These are phyloP conservation scores for Mimumesa dahlbomi DNA, from an alignment of 2,888 invertebrate species.

Conservation along the genomic window DNA sequence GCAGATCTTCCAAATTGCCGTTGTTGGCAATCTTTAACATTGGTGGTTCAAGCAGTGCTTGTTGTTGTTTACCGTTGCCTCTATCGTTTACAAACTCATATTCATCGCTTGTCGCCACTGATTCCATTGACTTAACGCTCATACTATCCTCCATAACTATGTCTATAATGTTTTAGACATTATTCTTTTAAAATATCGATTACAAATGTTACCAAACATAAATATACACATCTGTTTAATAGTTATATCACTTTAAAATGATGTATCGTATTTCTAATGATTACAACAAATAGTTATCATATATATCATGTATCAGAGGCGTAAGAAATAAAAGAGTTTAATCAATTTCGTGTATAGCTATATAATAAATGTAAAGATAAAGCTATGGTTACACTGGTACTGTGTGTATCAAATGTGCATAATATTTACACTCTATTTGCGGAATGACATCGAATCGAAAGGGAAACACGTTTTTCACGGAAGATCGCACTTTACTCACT, in stretches of 20 bases:
- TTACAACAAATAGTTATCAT: background rate
- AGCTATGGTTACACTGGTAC: background rate
- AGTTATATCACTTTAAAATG: too few relatives aligned
- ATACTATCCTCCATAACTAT: conserved; percentile 85
- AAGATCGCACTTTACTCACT: conserved; percentile 21
- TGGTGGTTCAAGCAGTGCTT: conserved; percentile 80
- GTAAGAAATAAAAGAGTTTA: background rate
- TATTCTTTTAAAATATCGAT: too few relatives aligned
- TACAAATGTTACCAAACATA: too few relatives aligned
- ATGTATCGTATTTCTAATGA: too few relatives aligned
- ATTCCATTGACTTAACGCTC: conserved; percentile 86
- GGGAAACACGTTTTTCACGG: conserved; percentile 4
- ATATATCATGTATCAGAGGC: background rate
- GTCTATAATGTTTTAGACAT: conserved; percentile 61
- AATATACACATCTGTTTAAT: too few relatives aligned
- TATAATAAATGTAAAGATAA: conserved; percentile 23
- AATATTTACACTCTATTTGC: conserved; percentile 30
- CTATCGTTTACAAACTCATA: conserved; percentile 85
- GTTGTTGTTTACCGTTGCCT: conserved; percentile 77
- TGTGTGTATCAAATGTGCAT: background rate
- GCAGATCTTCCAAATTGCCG: conserved; percentile 85
- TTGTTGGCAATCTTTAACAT: conserved; percentile 84
- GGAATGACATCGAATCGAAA: conserved; percentile 9
- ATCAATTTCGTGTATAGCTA: background rate
- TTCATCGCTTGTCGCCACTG: conserved; percentile 86